Conservation (phyloP, 2,797 vertebrate species). For the Platalea minor region DNA sequence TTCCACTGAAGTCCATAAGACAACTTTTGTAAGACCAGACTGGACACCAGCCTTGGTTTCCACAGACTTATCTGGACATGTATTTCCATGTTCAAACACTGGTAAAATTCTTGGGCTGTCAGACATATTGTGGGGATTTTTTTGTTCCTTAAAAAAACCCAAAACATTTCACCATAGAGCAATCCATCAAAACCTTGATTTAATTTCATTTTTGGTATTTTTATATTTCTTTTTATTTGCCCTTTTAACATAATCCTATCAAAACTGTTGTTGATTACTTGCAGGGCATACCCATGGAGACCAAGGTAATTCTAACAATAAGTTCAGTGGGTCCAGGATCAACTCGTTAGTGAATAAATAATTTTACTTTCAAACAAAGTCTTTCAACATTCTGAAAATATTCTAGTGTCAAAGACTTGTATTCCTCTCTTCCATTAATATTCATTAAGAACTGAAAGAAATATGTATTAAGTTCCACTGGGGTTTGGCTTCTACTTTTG, state of each 20-base stretch:
- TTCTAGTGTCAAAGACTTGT: neutral
- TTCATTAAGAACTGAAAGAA: conserved; percentile 25
- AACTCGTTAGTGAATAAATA: conserved; percentile 10
- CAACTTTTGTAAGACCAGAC: neutral
- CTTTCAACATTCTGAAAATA: neutral
- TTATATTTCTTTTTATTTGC: neutral
- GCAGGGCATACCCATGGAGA: neutral
- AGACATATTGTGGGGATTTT: neutral
- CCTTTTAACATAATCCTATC: neutral
- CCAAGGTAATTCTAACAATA: neutral
- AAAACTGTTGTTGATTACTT: neutral
- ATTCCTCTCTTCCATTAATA: conserved; percentile 7
- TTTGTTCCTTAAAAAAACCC: neutral
- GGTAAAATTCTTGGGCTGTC: neutral
- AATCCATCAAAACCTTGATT: neutral
- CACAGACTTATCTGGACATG: neutral
- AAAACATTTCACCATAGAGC: neutral
- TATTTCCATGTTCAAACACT: neutral
- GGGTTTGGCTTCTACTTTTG: conserved; percentile 3
- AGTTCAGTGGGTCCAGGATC: neutral
- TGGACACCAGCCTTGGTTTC: neutral
- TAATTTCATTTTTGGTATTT: neutral
- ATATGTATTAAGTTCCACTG: neutral
- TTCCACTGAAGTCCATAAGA: neutral
- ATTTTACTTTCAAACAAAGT: conserved; percentile 11